phyloP scores from a whole-genome alignment of 2,888 invertebrate genomes.

The Heliothis peltigera region DNA sequence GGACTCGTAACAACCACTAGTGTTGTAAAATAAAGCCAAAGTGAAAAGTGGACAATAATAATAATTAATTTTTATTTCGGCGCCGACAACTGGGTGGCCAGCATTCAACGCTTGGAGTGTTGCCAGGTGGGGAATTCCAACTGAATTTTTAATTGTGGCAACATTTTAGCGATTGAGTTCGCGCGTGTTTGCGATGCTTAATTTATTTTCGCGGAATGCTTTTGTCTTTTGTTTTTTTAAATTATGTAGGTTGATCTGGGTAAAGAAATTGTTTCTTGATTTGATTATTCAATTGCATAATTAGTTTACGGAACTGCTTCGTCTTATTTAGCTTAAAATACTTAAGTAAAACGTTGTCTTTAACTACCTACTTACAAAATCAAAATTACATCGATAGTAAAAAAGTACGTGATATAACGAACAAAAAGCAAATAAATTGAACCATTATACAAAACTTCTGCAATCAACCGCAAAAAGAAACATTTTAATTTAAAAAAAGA shows the following conservation, averaged over 20 bases:
- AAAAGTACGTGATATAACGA: no score
- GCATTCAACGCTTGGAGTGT: slow-evolving; percentile 65
- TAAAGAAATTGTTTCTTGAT: no score
- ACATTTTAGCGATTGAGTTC: slow-evolving; percentile 66
- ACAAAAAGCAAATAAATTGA: no score
- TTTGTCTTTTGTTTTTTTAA: slow-evolving; percentile 17
- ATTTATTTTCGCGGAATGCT: slow-evolving; percentile 49
- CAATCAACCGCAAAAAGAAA: no score
- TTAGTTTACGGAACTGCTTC: not conserved
- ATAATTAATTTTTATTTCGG: slow-evolving; percentile 68
- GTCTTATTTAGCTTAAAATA: not conserved
- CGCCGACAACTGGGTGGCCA: slow-evolving; percentile 58
- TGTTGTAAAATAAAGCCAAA: slow-evolving; percentile 55
- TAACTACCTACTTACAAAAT: no score
- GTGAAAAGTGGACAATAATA: slow-evolving; percentile 62
- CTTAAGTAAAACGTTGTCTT: no score
- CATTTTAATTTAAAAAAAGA: no score
- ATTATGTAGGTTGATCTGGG: slow-evolving; percentile 13
- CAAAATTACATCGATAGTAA: no score
- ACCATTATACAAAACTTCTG: no score
- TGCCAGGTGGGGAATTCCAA: slow-evolving; percentile 63
- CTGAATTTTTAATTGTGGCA: slow-evolving; percentile 68
- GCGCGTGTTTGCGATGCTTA: slow-evolving; percentile 56
- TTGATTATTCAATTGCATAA: not conserved
- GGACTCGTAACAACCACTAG: slow-evolving; percentile 41